Conservation (phyloP, 2,888 invertebrate genomes). For the Ophraella communa region DNA sequence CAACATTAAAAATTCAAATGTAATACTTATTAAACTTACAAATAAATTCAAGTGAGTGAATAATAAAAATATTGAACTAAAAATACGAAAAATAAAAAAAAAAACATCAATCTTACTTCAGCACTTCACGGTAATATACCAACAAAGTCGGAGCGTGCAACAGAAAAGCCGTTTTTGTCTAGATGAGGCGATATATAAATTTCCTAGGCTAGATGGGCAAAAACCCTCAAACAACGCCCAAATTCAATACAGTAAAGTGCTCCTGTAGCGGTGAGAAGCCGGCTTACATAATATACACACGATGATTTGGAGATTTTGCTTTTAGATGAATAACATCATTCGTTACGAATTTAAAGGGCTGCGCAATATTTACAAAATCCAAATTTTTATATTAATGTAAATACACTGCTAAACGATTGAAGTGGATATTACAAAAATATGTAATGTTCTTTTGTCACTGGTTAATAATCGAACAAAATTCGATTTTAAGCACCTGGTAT, state of each 20-base stretch:
- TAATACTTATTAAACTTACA: no score
- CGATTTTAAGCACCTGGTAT: no score
- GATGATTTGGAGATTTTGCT: slow-evolving; percentile 38
- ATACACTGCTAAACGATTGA: no score
- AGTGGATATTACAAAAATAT: no score
- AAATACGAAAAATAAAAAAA: neutral
- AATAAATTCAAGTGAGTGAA: no score
- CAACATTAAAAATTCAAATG: no score
- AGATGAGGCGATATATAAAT: slow-evolving; percentile 46
- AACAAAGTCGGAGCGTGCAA: slow-evolving; percentile 41
- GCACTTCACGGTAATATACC: slow-evolving; percentile 19
- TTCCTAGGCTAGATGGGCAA: slow-evolving; percentile 50
- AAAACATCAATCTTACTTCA: slow-evolving; percentile 19
- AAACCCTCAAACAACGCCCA: slow-evolving; percentile 54
- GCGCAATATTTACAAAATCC: no score
- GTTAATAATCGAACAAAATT: no score
- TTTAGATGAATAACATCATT: slow-evolving; percentile 22
- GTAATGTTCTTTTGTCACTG: no score
- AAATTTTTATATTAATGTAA: no score
- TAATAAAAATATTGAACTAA: no score
- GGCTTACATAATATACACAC: slow-evolving; percentile 43
- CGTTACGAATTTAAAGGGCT: neutral
- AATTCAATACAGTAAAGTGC: slow-evolving; percentile 62
- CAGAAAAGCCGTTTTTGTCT: slow-evolving; percentile 37
- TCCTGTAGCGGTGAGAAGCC: slow-evolving; percentile 48